phyloP scores from a whole-genome alignment of 2,797 vertebrate species.

The Cyclura pinguis region DNA sequence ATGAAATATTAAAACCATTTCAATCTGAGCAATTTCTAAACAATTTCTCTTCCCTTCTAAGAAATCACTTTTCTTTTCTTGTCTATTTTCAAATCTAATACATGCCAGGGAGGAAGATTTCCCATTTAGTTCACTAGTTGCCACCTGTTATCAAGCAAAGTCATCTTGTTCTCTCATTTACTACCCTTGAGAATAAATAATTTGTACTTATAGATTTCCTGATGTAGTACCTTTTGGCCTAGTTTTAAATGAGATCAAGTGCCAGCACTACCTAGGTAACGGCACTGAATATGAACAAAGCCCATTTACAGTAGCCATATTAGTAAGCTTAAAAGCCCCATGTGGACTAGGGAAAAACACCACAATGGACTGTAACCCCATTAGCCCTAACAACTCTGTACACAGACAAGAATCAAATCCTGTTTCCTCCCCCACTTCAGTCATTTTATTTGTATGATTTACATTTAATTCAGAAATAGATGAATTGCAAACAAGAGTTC shows the following conservation, averaged over 20 bases:
- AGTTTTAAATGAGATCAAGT: slow-evolving; percentile 70
- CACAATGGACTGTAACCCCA: slow-evolving; percentile 60
- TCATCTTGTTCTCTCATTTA: slow-evolving; percentile 53
- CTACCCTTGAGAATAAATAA: slow-evolving; percentile 64
- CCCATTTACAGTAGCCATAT: slow-evolving; percentile 57
- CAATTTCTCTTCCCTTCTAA: slow-evolving; percentile 51
- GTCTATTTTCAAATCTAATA: slow-evolving; percentile 30
- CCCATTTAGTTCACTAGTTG: slow-evolving; percentile 51
- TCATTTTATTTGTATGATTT: slow-evolving; percentile 70
- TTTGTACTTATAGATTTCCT: slow-evolving; percentile 66
- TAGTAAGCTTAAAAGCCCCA: slow-evolving; percentile 58
- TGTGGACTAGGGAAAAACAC: slow-evolving; percentile 56
- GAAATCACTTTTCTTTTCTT: slow-evolving; percentile 57
- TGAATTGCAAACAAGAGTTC: slow-evolving; percentile 49
- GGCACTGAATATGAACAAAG: slow-evolving; percentile 63
- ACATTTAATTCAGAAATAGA: slow-evolving; percentile 59
- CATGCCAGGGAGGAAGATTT: background rate
- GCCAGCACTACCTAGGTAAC: slow-evolving; percentile 61
- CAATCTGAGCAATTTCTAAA: slow-evolving; percentile 63
- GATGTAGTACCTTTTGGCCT: slow-evolving; percentile 65
- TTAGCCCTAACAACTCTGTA: slow-evolving; percentile 55
- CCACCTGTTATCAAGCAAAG: slow-evolving; percentile 57
- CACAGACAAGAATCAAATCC: slow-evolving; percentile 59
- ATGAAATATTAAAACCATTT: slow-evolving; percentile 61
- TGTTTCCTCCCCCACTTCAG: slow-evolving; percentile 32